Evolutionary conservation across 2,797 vertebrate species (phyloP).

Genomic region (Tiaroga cobitis): DNA sequence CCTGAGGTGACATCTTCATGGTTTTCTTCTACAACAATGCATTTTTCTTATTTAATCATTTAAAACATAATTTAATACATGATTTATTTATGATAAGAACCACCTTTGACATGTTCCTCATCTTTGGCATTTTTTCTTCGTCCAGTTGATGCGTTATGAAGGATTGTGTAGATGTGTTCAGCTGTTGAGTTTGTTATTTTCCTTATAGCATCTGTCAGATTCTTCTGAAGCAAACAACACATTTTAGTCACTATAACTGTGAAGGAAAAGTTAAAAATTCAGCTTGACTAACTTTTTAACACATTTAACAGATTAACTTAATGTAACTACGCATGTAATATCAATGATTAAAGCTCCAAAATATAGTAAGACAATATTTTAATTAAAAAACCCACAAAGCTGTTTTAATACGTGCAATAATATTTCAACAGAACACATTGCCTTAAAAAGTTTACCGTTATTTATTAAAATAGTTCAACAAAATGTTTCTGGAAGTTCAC

Average conservation of each 20-base stretch:
- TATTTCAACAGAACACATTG: background rate
- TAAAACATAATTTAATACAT: background rate
- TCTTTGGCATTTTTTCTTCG: background rate
- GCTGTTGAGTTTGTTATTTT: background rate
- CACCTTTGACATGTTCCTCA: background rate
- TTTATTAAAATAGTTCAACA: background rate
- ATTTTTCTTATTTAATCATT: background rate
- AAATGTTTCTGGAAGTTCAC: background rate
- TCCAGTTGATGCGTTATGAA: background rate
- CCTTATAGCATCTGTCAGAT: slow-evolving; percentile 7
- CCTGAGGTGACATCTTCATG: background rate
- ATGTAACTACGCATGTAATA: background rate
- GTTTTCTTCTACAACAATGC: background rate
- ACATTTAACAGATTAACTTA: background rate
- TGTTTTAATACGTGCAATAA: background rate
- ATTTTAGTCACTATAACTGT: background rate
- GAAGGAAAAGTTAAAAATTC: background rate
- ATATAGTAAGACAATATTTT: background rate
- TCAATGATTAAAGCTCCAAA: background rate
- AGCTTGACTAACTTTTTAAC: background rate
- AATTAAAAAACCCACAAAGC: background rate
- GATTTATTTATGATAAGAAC: background rate
- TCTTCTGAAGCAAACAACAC: background rate
- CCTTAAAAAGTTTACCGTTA: background rate
- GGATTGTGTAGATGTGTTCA: background rate